Base-by-base conservation (phyloP, 2,888 invertebrate species). In the Ptilodon capucinus region DNA sequence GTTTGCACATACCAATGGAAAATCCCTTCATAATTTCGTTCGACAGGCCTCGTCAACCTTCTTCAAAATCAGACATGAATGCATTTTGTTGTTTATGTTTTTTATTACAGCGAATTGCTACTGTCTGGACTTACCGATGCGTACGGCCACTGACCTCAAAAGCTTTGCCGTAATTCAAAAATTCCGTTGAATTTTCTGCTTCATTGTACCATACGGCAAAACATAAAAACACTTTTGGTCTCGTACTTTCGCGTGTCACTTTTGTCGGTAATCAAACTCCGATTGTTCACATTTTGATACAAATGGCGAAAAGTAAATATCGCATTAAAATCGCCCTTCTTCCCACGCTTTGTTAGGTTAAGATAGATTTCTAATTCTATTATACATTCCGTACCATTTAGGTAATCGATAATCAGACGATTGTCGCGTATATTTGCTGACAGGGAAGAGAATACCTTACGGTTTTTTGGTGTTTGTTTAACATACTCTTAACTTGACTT, bases 281-380 rank as follows among this genome's bases (percentile, higher is more conserved):
- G 36, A 39, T 44, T 42, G 42, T 44, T 44, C 44, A 39, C 41
- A 16, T 9, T 35, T 28, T n/a, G 40, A 14, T 21, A 41, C 23
- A 30, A 41, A 41, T 50, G 40, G 43, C 42, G 44, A 46, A 40
- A 32, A 34, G 51, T 59, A 53, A 43, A 57, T 56, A 59, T 57
- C 54, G 44, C 44, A 47, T 55, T 54, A 54, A 41, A 36, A 59
- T 57, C 48, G 59, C 46, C 43, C 51, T 56, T 51, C 48, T 60
- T 56, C 60, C 52, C 58, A 57, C 60, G 53, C 53, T 19, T 34
- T 46, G 42, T n/a, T n/a, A 2, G 28, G 3, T 3, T 8, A 28
- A 4, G 11, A 21, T 28, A 28, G 28, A 28, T 11, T n/a, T 28
- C 4, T n/a, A 3, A 8, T 4, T n/a, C n/a, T n/a, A n/a, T 2